Base-by-base conservation (phyloP, 2,888 invertebrate species). In the Dysmachus trigonus region DNA sequence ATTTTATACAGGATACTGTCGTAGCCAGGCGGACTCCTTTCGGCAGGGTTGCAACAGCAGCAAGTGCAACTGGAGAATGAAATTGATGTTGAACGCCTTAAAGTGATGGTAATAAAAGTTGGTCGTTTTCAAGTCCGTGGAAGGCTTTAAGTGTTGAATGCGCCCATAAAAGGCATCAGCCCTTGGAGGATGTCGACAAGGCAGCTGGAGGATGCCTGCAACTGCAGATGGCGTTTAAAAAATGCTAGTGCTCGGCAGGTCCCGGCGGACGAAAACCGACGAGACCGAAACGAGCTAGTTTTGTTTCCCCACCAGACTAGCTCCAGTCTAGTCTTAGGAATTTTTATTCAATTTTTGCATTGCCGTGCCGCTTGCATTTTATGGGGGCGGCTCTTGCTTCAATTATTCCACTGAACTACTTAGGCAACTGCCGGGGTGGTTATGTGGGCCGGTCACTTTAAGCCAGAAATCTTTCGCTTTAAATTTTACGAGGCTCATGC, bases 51-150 rank as follows among this genome's bases (percentile, higher is more conserved):
- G 53, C 53, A n/a, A 81, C 31, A 10, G 27, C 79, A 51, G 33
- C 51, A 81, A 31, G 53, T 18, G 53, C 53, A 53, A 81, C 81
- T 53, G 53, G 31, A 81, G 53, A 81, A 10, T 31, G 62, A 79
- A 79, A 79, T 79, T 79, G 79, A 79, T 79, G 79, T 79, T 79
- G 51, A 81, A 53, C 81, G 53, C 47, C 47, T 62, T 81, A 81
- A 81, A 81, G 53, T 81, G 81, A 81, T 33, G 18, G 62, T 62
- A 53, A 81, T 81, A 81, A 81, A 81, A 81, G 81, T 81, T 79
- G 31, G 81, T 62, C 81, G 53, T 53, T 62, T 62, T 62, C 62
- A 62, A 62, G 22, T 62, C 22, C 22, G 22, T 27, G 27, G 8
- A 62, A 62, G 10, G 27, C 62, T 62, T 62, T 62, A 62, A 62